A percentile compares a stretch with the other conserved stretches of the same genome.
Conservation (phyloP, 2,113 vertebrate species). For the Kryptolebias marmoratus region DNA sequence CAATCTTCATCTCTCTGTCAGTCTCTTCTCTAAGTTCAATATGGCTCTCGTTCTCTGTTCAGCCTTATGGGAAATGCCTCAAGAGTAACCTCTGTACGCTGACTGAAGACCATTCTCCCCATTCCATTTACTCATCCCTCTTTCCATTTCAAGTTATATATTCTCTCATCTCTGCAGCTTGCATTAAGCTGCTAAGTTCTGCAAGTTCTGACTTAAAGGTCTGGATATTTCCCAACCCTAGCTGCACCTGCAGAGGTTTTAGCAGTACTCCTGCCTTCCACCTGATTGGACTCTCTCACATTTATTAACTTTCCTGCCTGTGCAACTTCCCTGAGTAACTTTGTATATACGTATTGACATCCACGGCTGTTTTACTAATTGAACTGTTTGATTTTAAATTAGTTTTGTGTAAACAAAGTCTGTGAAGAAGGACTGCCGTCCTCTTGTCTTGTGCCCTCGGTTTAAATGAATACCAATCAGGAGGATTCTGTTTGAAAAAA, state of each 20-base stretch:
- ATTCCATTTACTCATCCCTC: not conserved
- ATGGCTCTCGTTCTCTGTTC: conserved; percentile 14
- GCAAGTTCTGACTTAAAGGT: not conserved
- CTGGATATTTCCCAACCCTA: not conserved
- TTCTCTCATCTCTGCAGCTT: not conserved
- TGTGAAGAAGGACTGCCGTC: conserved; percentile 17
- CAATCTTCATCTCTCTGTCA: conserved; percentile 42
- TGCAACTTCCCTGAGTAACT: conserved; percentile 10
- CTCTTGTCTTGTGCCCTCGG: conserved; percentile 23
- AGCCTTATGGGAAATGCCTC: conserved; percentile 26
- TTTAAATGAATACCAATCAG: conserved; percentile 12
- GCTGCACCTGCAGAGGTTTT: not conserved
- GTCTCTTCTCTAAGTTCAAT: not conserved
- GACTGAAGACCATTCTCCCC: conserved; percentile 7
- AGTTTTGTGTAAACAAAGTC: conserved; percentile 37
- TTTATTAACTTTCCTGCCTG: conserved; percentile 10
- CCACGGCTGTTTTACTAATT: conserved; percentile 37
- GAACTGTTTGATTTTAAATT: conserved; percentile 52
- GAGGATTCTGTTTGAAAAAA: conserved; percentile 39
- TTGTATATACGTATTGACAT: conserved; percentile 5
- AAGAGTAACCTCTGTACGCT: conserved; percentile 20
- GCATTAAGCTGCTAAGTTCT: not conserved
- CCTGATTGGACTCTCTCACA: not conserved
- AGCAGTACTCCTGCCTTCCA: not conserved
- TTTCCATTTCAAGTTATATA: not conserved